Conservation (phyloP, 1,140 invertebrate genomes). For the Calycopis cecrops region DNA sequence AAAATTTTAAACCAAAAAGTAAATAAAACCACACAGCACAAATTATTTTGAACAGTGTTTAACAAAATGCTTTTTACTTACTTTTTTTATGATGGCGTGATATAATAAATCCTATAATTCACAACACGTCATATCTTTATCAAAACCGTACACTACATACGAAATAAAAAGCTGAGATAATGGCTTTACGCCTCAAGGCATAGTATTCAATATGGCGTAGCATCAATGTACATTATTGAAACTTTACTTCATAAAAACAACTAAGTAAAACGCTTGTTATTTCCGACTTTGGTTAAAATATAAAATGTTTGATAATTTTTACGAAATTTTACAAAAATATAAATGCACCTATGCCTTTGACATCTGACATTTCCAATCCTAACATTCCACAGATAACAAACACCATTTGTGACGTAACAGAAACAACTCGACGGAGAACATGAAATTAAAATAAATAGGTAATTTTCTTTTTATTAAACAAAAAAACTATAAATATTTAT, state of each 20-base stretch:
- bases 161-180: constrained; percentile 26
- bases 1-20: no score
- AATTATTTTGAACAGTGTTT: not conserved
- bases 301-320: constrained; percentile 6
- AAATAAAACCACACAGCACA: not conserved
- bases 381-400: not conserved
- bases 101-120: constrained; percentile 25
- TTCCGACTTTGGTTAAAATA: not conserved
- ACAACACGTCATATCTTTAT: constrained; percentile 42
- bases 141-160: constrained; percentile 25
- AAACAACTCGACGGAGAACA: no score
- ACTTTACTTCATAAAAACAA: constrained; percentile 11
- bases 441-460: no score
- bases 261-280: constrained; percentile 8
- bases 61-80: constrained; percentile 19
- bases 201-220: constrained; percentile 23
- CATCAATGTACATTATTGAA: no score
- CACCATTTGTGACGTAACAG: no score
- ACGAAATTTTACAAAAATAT: constrained; percentile 2
- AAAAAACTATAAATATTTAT: no score
- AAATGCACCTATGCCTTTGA: constrained; percentile 22
- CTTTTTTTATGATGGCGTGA: constrained; percentile 19
- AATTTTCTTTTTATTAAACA: no score
- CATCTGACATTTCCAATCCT: constrained; percentile 25
- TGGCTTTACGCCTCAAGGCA: constrained; percentile 28